A percentile compares a stretch with the other conserved stretches of the same genome.
Evolutionary conservation across 2,797 vertebrate genomes (phyloP).

Genomic region (Choloepus didactylus): DNA sequence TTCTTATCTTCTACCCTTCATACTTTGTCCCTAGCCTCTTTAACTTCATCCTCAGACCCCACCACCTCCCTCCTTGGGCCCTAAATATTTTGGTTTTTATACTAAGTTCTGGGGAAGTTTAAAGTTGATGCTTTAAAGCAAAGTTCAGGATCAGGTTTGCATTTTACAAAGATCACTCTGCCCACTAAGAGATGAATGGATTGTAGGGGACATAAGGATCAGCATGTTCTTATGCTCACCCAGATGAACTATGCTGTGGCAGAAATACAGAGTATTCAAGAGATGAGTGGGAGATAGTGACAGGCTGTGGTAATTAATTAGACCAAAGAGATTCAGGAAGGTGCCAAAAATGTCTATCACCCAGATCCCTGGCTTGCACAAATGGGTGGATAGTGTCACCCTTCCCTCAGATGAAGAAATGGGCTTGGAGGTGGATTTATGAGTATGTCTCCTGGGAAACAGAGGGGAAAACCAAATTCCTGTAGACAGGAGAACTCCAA

Average conservation of each 20-base stretch:
- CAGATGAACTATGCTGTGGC: background rate
- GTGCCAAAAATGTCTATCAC: background rate
- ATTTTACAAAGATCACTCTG: background rate
- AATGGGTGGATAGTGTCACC: background rate
- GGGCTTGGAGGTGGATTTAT: background rate
- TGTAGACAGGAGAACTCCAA: too few relatives aligned
- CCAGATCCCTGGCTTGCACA: background rate
- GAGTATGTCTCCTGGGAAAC: background rate
- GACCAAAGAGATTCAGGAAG: background rate
- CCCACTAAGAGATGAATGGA: background rate
- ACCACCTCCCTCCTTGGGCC: background rate
- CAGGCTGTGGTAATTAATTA: background rate
- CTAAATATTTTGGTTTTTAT: background rate
- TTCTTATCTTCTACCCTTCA: background rate
- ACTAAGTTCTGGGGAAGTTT: background rate
- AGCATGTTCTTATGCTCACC: background rate
- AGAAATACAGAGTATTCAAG: background rate
- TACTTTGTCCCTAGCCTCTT: background rate
- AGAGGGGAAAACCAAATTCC: too few relatives aligned
- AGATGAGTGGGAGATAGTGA: background rate
- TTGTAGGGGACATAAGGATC: background rate
- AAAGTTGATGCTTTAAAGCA: background rate
- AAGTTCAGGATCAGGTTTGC: background rate
- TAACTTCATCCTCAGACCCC: background rate
- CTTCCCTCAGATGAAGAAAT: background rate